Conservation (phyloP, 2,797 vertebrate genomes). For the Loris lydekkerianus region DNA sequence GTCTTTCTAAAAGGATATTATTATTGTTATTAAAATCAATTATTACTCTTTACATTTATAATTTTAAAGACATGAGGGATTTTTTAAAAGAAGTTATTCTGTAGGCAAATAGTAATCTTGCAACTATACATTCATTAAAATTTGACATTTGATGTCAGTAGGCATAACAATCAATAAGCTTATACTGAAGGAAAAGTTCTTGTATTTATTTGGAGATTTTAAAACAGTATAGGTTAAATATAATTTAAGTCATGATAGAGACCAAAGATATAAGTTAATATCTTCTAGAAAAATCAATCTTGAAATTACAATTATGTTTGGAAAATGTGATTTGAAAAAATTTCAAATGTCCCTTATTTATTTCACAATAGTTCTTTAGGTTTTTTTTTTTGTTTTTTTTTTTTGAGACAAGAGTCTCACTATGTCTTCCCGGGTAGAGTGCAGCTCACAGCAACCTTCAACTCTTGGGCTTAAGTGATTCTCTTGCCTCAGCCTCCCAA, state of each 20-base stretch:
- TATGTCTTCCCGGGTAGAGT: too few species aligned
- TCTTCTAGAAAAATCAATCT: neutral
- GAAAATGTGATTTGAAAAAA: slow-evolving; percentile 13
- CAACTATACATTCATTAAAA: slow-evolving; percentile 15
- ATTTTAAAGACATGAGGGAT: neutral
- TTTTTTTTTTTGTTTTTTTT: too few species aligned
- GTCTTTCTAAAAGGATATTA: neutral
- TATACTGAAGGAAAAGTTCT: neutral
- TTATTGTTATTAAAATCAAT: neutral
- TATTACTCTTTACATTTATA: neutral
- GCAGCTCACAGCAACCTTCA: too few species aligned
- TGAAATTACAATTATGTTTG: neutral
- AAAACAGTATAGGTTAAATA: neutral
- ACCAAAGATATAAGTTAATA: neutral
- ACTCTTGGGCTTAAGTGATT: too few species aligned
- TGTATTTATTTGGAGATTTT: slow-evolving; percentile 10
- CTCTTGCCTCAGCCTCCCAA: too few species aligned
- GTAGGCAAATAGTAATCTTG: neutral
- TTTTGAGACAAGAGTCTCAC: too few species aligned
- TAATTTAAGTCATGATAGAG: slow-evolving; percentile 12
- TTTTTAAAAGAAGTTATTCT: neutral
- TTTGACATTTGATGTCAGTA: neutral
- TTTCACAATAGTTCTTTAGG: neutral
- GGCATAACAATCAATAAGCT: neutral
- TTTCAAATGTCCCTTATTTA: slow-evolving; percentile 38